Conservation (phyloP, 2,113 vertebrate species). For the Catharus fuscescens region DNA sequence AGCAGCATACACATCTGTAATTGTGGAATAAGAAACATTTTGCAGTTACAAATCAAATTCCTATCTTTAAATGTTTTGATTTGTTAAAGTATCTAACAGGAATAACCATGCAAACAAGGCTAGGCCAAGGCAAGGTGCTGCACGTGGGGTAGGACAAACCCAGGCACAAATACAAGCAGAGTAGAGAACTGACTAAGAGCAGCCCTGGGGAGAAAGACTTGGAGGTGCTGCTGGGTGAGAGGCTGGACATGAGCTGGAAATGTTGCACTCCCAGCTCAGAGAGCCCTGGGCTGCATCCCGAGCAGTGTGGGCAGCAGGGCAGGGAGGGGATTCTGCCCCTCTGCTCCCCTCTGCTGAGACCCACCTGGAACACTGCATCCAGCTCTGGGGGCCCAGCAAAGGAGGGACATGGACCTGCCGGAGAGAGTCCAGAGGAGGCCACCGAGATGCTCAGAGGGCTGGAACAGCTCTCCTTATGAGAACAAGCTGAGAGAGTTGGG, state of each 20-base stretch:
- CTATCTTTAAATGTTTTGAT: not conserved
- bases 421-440: not conserved
- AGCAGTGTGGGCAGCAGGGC: not conserved
- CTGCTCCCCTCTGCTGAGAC: not conserved
- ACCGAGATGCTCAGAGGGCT: accelerated
- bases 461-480: not conserved
- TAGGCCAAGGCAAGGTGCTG: not conserved
- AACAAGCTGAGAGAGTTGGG: not conserved
- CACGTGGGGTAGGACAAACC: not conserved
- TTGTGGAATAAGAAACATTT: constrained; percentile 26
- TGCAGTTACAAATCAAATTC: not conserved
- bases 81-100: not conserved
- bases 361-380: not conserved
- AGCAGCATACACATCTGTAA: not conserved
- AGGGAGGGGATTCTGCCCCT: not conserved
- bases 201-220: not conserved
- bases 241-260: not conserved
- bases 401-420: accelerated
- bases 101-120: not conserved
- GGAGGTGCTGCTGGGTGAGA: not conserved
- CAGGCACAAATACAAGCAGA: not conserved
- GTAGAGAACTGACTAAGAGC: not conserved
- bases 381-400: not conserved
- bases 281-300: not conserved
- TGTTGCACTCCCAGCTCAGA: not conserved